Evolutionary conservation across 2,797 vertebrate species (phyloP).

Genomic region (Anabacerthia variegaticeps): DNA sequence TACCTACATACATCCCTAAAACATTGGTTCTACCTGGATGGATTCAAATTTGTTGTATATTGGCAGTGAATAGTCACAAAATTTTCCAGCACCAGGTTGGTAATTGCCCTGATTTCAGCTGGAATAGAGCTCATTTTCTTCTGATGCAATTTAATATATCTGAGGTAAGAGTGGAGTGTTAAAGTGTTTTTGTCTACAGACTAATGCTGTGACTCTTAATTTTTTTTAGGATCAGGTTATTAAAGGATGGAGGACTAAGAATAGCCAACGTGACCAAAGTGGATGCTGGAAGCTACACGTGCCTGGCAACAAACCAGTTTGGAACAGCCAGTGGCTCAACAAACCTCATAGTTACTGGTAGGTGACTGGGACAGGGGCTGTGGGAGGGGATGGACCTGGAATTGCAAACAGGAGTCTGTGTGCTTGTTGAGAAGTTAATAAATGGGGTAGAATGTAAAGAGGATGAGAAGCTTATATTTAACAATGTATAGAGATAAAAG

Average conservation of each 20-base stretch:
- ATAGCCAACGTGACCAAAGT: slow-evolving; percentile 87
- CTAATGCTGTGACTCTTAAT: not conserved
- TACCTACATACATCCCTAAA: not conserved
- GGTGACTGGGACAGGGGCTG: not conserved
- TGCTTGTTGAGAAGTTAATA: not conserved
- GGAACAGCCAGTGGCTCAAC: slow-evolving; percentile 87
- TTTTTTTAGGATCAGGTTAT: slow-evolving; percentile 79
- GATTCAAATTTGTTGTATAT: not conserved
- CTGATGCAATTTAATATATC: not conserved
- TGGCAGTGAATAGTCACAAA: not conserved
- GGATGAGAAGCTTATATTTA: not conserved
- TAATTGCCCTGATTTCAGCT: not conserved
- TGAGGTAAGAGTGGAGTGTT: not conserved
- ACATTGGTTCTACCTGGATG: accelerated
- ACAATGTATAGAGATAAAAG: not conserved
- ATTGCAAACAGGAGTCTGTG: not conserved
- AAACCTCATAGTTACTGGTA: slow-evolving; percentile 88
- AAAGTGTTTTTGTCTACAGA: not conserved
- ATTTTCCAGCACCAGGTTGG: not conserved
- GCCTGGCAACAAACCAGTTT: slow-evolving; percentile 92
- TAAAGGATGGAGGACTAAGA: slow-evolving; percentile 87
- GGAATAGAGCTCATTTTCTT: not conserved
- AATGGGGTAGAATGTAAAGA: not conserved
- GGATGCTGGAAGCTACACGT: slow-evolving; percentile 88
- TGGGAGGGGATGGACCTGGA: too few relatives aligned